Evolutionary conservation across 2,888 invertebrate genomes (phyloP).

Genomic region (Mystacides longicornis): DNA sequence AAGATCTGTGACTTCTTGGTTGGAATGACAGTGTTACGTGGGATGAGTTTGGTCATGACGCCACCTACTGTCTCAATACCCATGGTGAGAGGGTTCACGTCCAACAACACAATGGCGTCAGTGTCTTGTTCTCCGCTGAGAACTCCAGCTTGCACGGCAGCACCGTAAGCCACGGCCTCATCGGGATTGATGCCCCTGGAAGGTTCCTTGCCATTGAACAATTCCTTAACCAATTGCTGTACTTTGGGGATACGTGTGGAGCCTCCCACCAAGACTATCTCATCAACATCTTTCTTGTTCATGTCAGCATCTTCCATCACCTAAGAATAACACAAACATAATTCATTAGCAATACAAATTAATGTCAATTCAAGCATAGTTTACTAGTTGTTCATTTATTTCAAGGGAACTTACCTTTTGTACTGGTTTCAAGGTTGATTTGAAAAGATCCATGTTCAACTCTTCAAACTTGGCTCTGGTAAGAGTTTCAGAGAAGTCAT

Average conservation of each 20-base stretch:
- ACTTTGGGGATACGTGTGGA: slow-evolving; percentile 99
- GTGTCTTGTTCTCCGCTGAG: slow-evolving; percentile 93
- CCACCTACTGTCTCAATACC: slow-evolving; percentile 99
- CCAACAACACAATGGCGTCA: slow-evolving; percentile 90
- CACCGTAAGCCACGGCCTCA: slow-evolving; percentile 98
- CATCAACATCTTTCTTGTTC: slow-evolving; percentile 96
- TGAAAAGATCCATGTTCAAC: slow-evolving; percentile 87
- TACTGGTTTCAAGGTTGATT: slow-evolving; percentile 90
- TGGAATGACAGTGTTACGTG: slow-evolving; percentile 97
- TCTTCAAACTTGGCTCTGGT: slow-evolving; percentile 99
- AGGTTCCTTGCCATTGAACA: slow-evolving; percentile 97
- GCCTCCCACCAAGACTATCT: slow-evolving; percentile 98
- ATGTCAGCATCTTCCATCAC: slow-evolving; percentile 98
- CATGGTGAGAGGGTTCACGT: slow-evolving; percentile 97
- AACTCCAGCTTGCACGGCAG: slow-evolving; percentile 97
- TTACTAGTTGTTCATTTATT: too few relatives aligned
- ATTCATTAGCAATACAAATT: too few relatives aligned
- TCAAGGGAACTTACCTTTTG: slow-evolving; percentile 55
- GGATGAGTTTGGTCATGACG: slow-evolving; percentile 98
- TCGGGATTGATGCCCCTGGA: slow-evolving; percentile 98
- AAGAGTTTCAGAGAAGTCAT: slow-evolving; percentile 96
- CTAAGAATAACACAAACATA: slow-evolving; percentile 10
- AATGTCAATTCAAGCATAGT: too few relatives aligned
- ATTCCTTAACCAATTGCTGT: slow-evolving; percentile 86
- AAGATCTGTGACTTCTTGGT: slow-evolving; percentile 99